Evolutionary conservation across 2,888 invertebrate species (phyloP), one percentile per base, ranked within the genome.

Genomic region (Tetropium fuscum): DNA sequence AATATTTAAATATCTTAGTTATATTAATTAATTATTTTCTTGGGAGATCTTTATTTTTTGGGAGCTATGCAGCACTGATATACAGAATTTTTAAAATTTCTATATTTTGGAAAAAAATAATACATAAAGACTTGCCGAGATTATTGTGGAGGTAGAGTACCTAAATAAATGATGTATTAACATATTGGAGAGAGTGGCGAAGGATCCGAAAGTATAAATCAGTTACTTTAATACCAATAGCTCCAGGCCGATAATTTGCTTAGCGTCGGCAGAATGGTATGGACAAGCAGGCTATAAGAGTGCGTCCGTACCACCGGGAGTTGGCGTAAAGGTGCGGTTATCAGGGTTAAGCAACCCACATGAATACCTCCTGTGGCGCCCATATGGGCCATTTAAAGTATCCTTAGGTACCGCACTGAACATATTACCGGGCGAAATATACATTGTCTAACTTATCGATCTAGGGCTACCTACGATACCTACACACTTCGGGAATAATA

Each of bases 281-380:
- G 62, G 63, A 64, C 71, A 67, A 66, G 70, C 53, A 53, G 27
- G 58, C 64, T 60, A 71, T 72, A 74, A 73, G 68, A 72, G 70
- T 63, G 70, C 70, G 68, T 67, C 66, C 66, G 65, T 70, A 68
- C 69, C 70, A 68, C 69, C 72, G 68, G 72, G 73, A 74, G 75
- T 74, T 74, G 74, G 74, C 74, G 74, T 74, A 66, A 74, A 77
- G 77, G 77, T 74, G 77, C 71, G 75, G 75, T 72, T 70, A 71
- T 69, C 74, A 69, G 75, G 75, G 77, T 72, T 70, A 73, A 71
- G 72, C 74, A 54, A 69, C 74, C 74, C 72, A 74, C 72, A 70
- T 70, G 71, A 62, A 66, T 34, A 71, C 71, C 74, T 73, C 74
- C 72, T 71, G 74, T 64, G 55, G 74, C 43, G 61, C 19, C 47